Evolutionary conservation across 2,888 invertebrate genomes (phyloP).

Genomic region (Caenorhabditis parvicauda): DNA sequence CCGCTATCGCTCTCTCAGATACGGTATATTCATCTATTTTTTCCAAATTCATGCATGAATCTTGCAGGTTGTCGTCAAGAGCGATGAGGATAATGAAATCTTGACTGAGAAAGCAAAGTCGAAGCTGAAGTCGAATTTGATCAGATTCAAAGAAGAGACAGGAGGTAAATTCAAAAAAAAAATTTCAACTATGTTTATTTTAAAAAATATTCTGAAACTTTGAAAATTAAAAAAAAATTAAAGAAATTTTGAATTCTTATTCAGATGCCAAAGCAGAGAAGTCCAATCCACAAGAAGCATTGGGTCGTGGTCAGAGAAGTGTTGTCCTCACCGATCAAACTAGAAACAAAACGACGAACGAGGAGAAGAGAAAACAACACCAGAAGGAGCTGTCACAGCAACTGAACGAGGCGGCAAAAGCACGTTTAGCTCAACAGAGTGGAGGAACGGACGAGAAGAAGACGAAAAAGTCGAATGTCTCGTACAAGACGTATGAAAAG

Average conservation of each 20-base stretch:
- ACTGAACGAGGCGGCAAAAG: conserved; percentile 87
- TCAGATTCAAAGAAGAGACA: conserved; percentile 39
- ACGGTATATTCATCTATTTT: conserved; percentile 71
- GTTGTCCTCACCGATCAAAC: conserved; percentile 58
- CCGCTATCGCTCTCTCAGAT: conserved; percentile 92
- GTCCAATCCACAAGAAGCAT: conserved; percentile 69
- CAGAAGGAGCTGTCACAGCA: conserved; percentile 88
- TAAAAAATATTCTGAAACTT: background rate
- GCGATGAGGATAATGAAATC: conserved; percentile 49
- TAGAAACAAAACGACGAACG: conserved; percentile 80
- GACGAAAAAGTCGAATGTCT: conserved; percentile 80
- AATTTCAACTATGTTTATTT: conserved; percentile 16
- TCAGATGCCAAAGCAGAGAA: conserved; percentile 70
- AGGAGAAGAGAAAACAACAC: conserved; percentile 93
- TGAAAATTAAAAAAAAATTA: background rate
- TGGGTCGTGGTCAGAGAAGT: conserved; percentile 58
- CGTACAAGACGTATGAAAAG: conserved; percentile 86
- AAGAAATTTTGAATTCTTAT: background rate
- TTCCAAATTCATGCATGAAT: background rate
- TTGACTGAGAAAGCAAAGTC: conserved; percentile 77
- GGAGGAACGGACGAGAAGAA: conserved; percentile 38
- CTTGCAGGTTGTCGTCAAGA: conserved; percentile 31
- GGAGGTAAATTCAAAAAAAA: conserved; percentile 19
- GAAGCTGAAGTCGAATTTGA: conserved; percentile 41
- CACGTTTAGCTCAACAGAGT: conserved; percentile 80